Base-by-base conservation (phyloP, 2,797 vertebrate genomes). In the Sibirionetta formosa region DNA sequence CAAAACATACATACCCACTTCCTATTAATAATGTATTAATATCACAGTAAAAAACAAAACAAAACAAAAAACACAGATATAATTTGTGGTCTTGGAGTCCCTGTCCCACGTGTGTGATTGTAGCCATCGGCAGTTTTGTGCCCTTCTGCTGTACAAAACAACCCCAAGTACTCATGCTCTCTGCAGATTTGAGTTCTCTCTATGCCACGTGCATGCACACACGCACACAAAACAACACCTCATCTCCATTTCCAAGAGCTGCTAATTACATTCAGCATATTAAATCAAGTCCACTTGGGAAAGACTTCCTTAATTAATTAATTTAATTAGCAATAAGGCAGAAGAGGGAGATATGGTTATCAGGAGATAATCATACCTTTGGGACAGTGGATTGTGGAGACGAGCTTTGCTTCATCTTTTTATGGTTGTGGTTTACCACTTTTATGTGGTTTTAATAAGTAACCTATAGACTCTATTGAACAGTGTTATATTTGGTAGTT, bases 221-320 rank as follows among this genome's bases (percentile, higher is more conserved):
- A 27, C 27, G 24, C 54, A 26, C 46, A 48, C 46, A 35, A 35
- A 35, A 71, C 46, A 97, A 96, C 27, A 88, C 86, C 88, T 97
- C 84, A 94, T 97, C 96, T 98, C 80, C 83, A 95, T 90, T 97
- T 97, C 82, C 82, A 94, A 90, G 96, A 82, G 83, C 79, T 96
- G 50, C 46, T 97, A 98, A 98, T 98, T 97, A 94, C 63, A 95
- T 66, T 44, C 29, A 38, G 86, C 82, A 94, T 85, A 97, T 97
- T 97, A 97, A 98, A 97, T 97, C 86, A 97, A 96, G 90, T 96
- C 96, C 95, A 96, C 88, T 93, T 97, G 95, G 94, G 83, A 97
- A 97, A 97, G 92, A 73, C 71, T 96, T 96, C 95, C 91, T 96
- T 97, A 98, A 97, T 98, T 97, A 97, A 98, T 98, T 98, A 97